phyloP scores from a whole-genome alignment of 2,113 vertebrate species.

The Menidia beryllina region DNA sequence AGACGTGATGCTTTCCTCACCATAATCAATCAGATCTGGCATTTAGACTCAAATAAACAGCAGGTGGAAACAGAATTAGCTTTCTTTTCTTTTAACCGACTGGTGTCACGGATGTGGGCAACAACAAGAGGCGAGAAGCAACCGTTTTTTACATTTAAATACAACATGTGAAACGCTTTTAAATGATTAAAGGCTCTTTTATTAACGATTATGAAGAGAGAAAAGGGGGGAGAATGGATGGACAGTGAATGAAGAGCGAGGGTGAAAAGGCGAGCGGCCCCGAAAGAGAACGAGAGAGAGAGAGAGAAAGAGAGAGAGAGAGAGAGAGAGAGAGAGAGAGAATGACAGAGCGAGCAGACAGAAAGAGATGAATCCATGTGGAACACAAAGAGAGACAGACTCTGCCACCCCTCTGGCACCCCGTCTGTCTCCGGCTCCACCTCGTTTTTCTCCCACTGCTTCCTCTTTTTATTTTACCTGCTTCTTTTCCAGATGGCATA shows the following conservation, averaged over 20 bases:
- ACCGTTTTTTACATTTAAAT: no score
- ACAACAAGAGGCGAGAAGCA: no score
- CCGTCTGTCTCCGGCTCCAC: slow-evolving; percentile 2
- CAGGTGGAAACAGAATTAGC: no score
- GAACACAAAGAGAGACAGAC: slow-evolving; percentile 64
- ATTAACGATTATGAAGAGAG: no score
- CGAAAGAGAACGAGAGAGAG: no score
- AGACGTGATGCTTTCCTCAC: no score
- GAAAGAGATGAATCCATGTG: slow-evolving; percentile 60
- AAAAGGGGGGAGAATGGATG: slow-evolving; percentile 18
- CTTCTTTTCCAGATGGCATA: slow-evolving; percentile 10
- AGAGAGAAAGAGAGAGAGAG: slow-evolving; percentile 50
- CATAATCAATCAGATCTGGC: no score
- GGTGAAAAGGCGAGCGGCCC: slow-evolving; percentile 47
- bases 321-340: slow-evolving; percentile 36
- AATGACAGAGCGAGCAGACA: slow-evolving; percentile 54
- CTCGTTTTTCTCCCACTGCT: background rate
- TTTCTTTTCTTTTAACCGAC: no score
- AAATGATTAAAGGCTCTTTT: no score
- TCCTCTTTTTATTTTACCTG: slow-evolving; percentile 4
- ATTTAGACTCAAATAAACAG: no score
- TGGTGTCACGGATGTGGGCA: no score
- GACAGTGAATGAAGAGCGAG: slow-evolving; percentile 24
- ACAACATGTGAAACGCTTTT: no score
- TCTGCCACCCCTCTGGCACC: slow-evolving; percentile 37